These are phyloP conservation scores for Acanthiza pusilla DNA, from an alignment of 2,797 vertebrate species.

Conservation along the genomic window DNA sequence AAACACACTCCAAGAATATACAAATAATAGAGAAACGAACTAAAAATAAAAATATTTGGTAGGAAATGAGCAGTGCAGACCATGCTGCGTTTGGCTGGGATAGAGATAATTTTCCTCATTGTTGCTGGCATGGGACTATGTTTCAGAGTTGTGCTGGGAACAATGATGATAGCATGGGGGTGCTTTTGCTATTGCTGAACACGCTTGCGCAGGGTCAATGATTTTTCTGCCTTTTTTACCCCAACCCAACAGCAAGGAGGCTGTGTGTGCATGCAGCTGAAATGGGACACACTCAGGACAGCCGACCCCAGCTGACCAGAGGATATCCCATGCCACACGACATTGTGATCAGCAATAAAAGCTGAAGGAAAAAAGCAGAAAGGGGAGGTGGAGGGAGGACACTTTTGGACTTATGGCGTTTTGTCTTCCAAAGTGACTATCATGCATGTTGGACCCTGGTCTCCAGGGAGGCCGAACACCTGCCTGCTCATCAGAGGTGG, in stretches of 20 bases:
- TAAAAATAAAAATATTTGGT: neutral
- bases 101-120: neutral
- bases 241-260: accelerated
- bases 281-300: neutral
- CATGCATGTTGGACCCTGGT: neutral
- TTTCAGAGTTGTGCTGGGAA: neutral
- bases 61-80: neutral
- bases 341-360: neutral
- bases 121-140: neutral
- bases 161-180: neutral
- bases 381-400: accelerated
- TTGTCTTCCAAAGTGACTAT: neutral
- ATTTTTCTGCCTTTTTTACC: neutral
- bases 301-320: neutral
- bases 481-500: no score
- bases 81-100: neutral
- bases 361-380: neutral
- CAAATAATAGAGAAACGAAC: neutral
- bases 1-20: neutral
- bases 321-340: neutral
- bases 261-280: neutral
- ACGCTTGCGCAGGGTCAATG: neutral
- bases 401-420: accelerated
- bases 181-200: neutral
- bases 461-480: neutral